A percentile compares a stretch with the other conserved stretches of the same genome.
Evolutionary conservation across 2,113 vertebrate genomes (phyloP).

Genomic region (Protobothrops flavoviridis): DNA sequence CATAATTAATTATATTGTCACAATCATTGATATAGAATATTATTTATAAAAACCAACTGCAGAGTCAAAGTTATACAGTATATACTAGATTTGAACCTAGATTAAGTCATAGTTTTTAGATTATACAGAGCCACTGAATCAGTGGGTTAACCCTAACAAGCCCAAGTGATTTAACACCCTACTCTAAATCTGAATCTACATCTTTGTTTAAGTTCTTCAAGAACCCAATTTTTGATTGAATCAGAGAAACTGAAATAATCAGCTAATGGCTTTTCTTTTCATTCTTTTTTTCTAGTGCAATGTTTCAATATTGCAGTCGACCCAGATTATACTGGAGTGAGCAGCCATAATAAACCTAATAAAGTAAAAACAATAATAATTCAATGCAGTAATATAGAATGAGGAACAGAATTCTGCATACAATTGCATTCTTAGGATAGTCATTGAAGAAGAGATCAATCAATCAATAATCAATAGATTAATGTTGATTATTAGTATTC

Average conservation of each 20-base stretch:
- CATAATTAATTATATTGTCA: constrained; percentile 29
- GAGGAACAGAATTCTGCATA: background rate
- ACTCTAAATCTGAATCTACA: background rate
- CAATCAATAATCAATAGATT: background rate
- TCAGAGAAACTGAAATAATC: background rate
- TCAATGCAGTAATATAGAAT: background rate
- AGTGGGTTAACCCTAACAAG: background rate
- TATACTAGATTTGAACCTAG: background rate
- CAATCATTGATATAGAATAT: constrained; percentile 29
- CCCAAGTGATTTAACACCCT: background rate
- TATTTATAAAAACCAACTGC: constrained; percentile 37
- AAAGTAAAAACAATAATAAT: background rate
- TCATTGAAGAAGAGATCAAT: background rate
- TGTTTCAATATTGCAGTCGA: background rate
- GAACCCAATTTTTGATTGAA: background rate
- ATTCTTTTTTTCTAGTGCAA: background rate
- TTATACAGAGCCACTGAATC: background rate
- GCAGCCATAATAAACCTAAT: background rate
- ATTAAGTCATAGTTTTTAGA: background rate
- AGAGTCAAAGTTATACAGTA: constrained; percentile 14
- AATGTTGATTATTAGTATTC: background rate
- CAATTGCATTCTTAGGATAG: background rate
- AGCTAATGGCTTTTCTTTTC: background rate
- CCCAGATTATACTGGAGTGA: background rate
- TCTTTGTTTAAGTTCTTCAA: background rate